phyloP scores from a whole-genome alignment of 2,888 invertebrate genomes.

The Andricus curvator region DNA sequence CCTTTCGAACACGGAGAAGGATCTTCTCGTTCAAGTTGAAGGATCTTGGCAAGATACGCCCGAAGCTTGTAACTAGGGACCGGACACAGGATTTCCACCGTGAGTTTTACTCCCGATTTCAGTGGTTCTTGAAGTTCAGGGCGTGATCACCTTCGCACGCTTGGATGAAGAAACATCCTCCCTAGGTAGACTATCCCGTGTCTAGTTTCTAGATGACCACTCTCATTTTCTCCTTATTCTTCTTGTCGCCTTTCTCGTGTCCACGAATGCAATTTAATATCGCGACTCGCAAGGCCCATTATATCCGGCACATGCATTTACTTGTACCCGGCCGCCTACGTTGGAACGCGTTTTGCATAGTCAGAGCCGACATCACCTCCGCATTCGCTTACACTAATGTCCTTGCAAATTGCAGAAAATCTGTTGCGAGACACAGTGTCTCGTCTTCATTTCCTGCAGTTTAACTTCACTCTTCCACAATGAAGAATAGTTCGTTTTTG shows the following conservation, averaged over 20 bases:
- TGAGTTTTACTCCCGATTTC: slow-evolving; percentile 20
- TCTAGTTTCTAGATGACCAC: slow-evolving; percentile 16
- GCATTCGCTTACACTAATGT: slow-evolving; percentile 21
- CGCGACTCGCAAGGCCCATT: slow-evolving; percentile 1
- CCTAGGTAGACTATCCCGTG: not conserved
- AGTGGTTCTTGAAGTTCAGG: slow-evolving; percentile 14
- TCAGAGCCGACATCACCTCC: slow-evolving; percentile 1
- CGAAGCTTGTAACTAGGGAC: slow-evolving; percentile 31
- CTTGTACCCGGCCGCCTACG: slow-evolving; percentile 9
- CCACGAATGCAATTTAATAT: slow-evolving; percentile 31
- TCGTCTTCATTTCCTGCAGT: slow-evolving; percentile 11
- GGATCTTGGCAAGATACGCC: slow-evolving; percentile 30
- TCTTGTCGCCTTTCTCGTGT: slow-evolving; percentile 23
- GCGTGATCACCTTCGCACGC: slow-evolving; percentile 22
- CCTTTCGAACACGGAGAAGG: slow-evolving; percentile 31
- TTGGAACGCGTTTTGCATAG: slow-evolving; percentile 23
- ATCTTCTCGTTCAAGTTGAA: slow-evolving; percentile 30
- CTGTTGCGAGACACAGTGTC: not conserved
- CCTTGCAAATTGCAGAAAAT: slow-evolving; percentile 24
- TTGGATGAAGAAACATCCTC: slow-evolving; percentile 23
- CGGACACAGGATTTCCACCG: slow-evolving; percentile 28
- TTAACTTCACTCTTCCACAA: slow-evolving; percentile 12
- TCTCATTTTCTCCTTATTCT: not conserved
- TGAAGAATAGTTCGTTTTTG: not conserved
- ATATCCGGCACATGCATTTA: slow-evolving; percentile 27